phyloP scores from a whole-genome alignment of 2,888 invertebrate genomes.

The Drosophila limbata region DNA sequence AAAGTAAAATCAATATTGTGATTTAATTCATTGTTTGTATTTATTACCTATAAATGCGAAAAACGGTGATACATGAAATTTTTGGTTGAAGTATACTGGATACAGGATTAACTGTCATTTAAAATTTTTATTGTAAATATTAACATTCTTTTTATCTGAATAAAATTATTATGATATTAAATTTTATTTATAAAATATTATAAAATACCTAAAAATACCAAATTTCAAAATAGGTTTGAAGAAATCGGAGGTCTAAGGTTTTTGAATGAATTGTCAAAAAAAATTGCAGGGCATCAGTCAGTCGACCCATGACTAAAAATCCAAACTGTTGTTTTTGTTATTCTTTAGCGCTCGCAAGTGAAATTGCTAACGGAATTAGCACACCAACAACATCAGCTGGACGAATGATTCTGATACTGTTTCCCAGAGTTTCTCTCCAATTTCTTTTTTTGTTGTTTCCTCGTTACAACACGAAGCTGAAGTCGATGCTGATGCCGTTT shows the following conservation, averaged over 20 bases:
- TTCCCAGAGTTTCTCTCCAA: constrained; percentile 20
- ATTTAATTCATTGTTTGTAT: constrained; percentile 2
- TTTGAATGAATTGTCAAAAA: neutral
- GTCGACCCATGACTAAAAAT: neutral
- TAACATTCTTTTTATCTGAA: neutral
- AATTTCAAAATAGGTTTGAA: too few relatives aligned
- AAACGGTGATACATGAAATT: too few relatives aligned
- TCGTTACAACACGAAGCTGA: constrained; percentile 14
- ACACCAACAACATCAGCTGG: constrained; percentile 43
- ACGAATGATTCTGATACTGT: constrained; percentile 46
- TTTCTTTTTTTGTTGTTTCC: constrained; percentile 5
- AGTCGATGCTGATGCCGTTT: constrained; percentile 23
- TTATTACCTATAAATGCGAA: neutral
- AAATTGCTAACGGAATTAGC: constrained; percentile 78
- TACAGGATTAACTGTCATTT: neutral
- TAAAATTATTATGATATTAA: too few relatives aligned
- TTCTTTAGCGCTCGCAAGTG: constrained; percentile 46
- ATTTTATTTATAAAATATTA: too few relatives aligned
- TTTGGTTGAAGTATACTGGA: too few relatives aligned
- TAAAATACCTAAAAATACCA: too few relatives aligned
- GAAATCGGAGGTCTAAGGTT: neutral
- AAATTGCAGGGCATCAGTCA: neutral
- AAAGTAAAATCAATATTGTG: neutral
- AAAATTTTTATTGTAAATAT: neutral
- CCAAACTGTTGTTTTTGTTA: constrained; percentile 29